phyloP scores from a whole-genome alignment of 2,888 invertebrate species.

The Eretmocerus hayati region DNA sequence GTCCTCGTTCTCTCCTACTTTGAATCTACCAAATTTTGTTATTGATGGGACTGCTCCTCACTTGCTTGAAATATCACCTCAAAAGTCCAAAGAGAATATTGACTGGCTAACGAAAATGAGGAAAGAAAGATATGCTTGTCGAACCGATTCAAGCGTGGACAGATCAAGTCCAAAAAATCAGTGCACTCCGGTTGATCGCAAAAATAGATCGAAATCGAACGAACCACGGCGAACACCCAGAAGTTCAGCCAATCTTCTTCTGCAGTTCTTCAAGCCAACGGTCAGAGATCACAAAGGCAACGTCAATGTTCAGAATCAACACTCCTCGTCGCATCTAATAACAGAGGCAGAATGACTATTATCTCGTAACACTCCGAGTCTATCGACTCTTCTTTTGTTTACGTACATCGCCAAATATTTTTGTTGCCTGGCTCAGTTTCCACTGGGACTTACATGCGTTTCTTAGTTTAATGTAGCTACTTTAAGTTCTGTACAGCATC shows the following conservation, averaged over 20 bases:
- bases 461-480: no score
- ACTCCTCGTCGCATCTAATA: background rate
- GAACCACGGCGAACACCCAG: slow-evolving; percentile 24
- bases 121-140: slow-evolving; percentile 45
- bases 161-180: slow-evolving; percentile 29
- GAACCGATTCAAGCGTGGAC: slow-evolving; percentile 34
- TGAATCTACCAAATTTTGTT: slow-evolving; percentile 70
- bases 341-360: background rate
- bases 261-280: background rate
- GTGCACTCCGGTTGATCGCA: slow-evolving; percentile 29
- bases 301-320: no score
- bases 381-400: no score
- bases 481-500: no score
- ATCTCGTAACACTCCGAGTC: no score
- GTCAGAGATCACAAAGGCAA: background rate
- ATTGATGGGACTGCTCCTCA: slow-evolving; percentile 72
- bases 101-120: slow-evolving; percentile 60
- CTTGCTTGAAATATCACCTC: slow-evolving; percentile 59
- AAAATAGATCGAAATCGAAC: slow-evolving; percentile 13
- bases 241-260: background rate
- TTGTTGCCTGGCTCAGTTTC: no score
- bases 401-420: no score
- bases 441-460: no score
- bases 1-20: slow-evolving; percentile 54
- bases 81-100: slow-evolving; percentile 56